Conservation (phyloP, 2,888 invertebrate species). For the Ornithoptera priamus region DNA sequence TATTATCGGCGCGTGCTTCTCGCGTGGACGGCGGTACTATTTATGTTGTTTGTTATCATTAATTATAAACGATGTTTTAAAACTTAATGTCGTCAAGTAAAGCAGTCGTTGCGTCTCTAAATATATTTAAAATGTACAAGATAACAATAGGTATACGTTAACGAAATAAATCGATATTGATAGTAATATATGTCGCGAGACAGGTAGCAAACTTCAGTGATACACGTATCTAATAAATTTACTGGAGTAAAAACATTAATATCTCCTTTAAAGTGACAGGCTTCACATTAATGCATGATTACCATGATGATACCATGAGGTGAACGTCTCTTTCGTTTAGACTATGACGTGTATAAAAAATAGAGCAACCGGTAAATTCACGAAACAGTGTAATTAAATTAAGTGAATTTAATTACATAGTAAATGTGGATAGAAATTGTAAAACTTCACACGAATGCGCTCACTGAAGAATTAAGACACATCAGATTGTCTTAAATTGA, state of each 20-base stretch:
- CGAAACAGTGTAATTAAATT: background rate
- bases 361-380: background rate
- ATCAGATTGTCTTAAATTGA: conserved; percentile 32
- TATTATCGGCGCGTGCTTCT: background rate
- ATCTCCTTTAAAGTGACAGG: no score
- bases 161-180: no score
- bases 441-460: conserved; percentile 33
- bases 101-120: background rate
- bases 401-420: conserved; percentile 13
- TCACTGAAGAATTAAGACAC: conserved; percentile 32
- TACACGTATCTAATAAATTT: no score
- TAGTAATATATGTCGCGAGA: no score
- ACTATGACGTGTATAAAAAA: no score
- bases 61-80: background rate
- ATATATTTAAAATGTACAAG: background rate
- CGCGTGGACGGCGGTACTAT: conserved; percentile 2
- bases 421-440: conserved; percentile 7
- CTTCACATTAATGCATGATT: no score
- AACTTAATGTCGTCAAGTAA: no score
- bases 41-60: background rate
- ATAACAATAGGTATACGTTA: no score
- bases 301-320: no score
- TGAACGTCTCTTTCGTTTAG: no score
- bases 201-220: no score
- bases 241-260: no score